These are phyloP conservation scores for Papilio helenus DNA, from an alignment of 1,140 invertebrate genomes.

Conservation along the genomic window DNA sequence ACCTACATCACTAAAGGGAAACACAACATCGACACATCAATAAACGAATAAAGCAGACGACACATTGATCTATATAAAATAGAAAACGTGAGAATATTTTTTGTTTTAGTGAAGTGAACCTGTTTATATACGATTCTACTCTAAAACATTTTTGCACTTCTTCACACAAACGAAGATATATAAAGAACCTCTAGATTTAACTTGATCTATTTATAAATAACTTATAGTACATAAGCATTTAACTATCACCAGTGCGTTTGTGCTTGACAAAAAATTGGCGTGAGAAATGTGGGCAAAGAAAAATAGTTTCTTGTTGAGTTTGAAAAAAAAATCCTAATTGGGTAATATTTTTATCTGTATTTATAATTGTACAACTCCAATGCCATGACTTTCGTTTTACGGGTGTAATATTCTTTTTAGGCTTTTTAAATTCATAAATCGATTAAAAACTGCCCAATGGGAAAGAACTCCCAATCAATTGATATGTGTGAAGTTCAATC, in stretches of 20 bases:
- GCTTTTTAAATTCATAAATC: too few species aligned
- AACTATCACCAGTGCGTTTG: slow-evolving; percentile 23
- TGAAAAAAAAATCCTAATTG: neutral
- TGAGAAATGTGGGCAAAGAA: slow-evolving; percentile 19
- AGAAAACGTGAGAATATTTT: too few species aligned
- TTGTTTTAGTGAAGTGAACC: too few species aligned
- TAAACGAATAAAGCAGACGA: neutral
- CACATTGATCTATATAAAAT: too few species aligned
- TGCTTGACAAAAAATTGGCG: slow-evolving; percentile 22
- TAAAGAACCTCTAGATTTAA: slow-evolving; percentile 16
- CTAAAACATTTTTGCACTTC: neutral
- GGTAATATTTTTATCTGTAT: slow-evolving; percentile 28
- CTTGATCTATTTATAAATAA: neutral
- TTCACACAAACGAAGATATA: neutral
- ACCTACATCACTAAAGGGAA: neutral
- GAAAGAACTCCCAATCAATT: too few species aligned
- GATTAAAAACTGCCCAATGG: too few species aligned
- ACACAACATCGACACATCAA: neutral
- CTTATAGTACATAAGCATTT: slow-evolving; percentile 8
- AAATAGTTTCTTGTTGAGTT: neutral
- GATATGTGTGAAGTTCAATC: too few species aligned
- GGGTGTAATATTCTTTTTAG: too few species aligned
- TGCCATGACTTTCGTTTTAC: neutral
- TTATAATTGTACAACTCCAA: slow-evolving; percentile 15
- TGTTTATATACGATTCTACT: too few species aligned